Evolutionary conservation across 1,140 invertebrate genomes (phyloP), one percentile per base, ranked within the genome.

Genomic region (Solenopsis fugax): DNA sequence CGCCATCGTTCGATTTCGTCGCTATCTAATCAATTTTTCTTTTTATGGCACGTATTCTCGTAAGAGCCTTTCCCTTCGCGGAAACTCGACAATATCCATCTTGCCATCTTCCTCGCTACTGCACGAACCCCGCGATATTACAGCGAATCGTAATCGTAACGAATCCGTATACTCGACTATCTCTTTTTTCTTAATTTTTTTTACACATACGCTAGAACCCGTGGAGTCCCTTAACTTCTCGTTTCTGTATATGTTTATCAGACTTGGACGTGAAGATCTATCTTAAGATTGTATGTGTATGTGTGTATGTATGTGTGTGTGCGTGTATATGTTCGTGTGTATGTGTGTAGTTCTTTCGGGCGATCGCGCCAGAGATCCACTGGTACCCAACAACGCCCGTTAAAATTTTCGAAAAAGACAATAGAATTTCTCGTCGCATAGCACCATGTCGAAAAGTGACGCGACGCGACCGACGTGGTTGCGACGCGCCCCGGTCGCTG

Each of bases 31-130:
- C 88, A 89, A 81, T 92, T 92, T 84, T 41, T 89, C 91, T 58
- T 64, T 67, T 67, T 67, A 92, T 92, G 92, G 92, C 92, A 92
- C 92, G 91, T 92, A 92, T 86, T 89, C 87, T 89, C 86, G 85
- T 82, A 88, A 84, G 88, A 90, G 87, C 90, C 88, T 69, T 85
- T 86, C 48, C 50, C 18, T 37, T 52, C 50, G 52, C 18, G 48
- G 78, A 78, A 50, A 81, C 64, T 65, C 82, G 86, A 75, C 62
- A 87, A 85, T 60, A 64, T 72, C 13, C 29, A 62, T 12, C 13
- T 71, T 37, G 37, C 80, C 41, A 16, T 34, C 50, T 29, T 4
- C 71, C 75, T 65, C 45, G 16, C 60, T 50, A 60, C 58, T 78
- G 67, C 56, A 81, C 64, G 50, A 78, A 21, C 54, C 69, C 18